Percentiles rank a stretch among this genome's conserved stretches.
Conservation (phyloP, 1,140 invertebrate genomes). For the Bicyclus anynana region DNA sequence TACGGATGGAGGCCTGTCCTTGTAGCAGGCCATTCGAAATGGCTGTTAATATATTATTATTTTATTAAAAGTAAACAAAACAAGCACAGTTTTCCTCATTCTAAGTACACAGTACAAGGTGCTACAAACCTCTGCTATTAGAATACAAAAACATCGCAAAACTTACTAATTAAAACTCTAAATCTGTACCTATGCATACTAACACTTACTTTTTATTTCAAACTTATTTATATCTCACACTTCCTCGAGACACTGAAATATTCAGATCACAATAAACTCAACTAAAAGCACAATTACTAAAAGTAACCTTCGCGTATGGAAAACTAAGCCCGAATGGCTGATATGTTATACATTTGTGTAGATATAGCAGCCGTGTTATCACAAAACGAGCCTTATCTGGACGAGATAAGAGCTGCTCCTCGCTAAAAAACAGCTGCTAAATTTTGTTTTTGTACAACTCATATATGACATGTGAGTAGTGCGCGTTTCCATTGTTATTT, state of each 20-base stretch:
- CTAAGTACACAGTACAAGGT: too few species aligned
- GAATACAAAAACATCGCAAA: too few species aligned
- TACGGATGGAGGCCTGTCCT: too few species aligned
- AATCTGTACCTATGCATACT: background rate
- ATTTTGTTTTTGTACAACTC: slow-evolving; percentile 1
- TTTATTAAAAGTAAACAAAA: too few species aligned
- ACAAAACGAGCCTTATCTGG: background rate
- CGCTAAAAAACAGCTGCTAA: slow-evolving; percentile 2
- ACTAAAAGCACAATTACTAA: too few species aligned
- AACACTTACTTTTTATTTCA: background rate
- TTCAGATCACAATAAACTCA: background rate
- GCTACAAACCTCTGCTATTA: too few species aligned
- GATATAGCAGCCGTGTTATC: background rate
- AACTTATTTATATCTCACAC: background rate
- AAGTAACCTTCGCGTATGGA: background rate
- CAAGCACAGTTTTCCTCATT: background rate
- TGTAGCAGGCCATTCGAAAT: too few species aligned
- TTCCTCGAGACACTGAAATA: background rate
- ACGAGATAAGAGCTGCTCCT: background rate
- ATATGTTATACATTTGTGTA: background rate
- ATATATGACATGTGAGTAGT: background rate
- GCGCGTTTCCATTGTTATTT: background rate
- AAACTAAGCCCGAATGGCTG: background rate
- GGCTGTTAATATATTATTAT: too few species aligned
- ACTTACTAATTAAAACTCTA: too few species aligned